Evolutionary conservation across 2,113 vertebrate species (phyloP).

Genomic region (Alligator sinensis): DNA sequence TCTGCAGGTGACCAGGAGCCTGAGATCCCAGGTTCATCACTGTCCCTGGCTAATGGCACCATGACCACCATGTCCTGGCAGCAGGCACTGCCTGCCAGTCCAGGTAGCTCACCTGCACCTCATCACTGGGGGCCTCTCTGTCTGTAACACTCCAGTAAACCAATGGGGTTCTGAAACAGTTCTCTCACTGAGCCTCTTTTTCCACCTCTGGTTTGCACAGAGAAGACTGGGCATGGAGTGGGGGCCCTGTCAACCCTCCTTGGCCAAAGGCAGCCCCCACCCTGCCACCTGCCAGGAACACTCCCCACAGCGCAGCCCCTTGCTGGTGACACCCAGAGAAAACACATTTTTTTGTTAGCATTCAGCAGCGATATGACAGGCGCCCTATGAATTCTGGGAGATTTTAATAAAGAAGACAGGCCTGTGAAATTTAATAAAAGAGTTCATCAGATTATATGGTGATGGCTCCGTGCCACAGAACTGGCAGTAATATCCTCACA

Average conservation of each 20-base stretch:
- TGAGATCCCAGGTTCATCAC: no score
- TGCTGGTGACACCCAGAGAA: not conserved
- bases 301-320: not conserved
- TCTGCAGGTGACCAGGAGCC: no score
- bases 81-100: not conserved
- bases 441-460: slow-evolving; percentile 95
- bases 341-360: slow-evolving; percentile 23
- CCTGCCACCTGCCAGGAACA: not conserved
- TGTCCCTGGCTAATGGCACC: no score
- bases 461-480: slow-evolving; percentile 85
- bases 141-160: not conserved
- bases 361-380: slow-evolving; percentile 54
- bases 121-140: not conserved
- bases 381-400: slow-evolving; percentile 88
- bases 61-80: no score
- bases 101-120: not conserved
- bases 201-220: rapidly evolving
- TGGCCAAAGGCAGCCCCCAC: not conserved
- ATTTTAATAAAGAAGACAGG: slow-evolving; percentile 96
- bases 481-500: slow-evolving; percentile 86
- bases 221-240: rapidly evolving
- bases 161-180: not conserved
- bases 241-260: no score
- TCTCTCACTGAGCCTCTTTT: not conserved
- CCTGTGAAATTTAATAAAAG: slow-evolving; percentile 95